A percentile compares a stretch with the other conserved stretches of the same genome.
phyloP scores from a whole-genome alignment of 2,888 invertebrate species.

The Dorcus parallelipipedus region DNA sequence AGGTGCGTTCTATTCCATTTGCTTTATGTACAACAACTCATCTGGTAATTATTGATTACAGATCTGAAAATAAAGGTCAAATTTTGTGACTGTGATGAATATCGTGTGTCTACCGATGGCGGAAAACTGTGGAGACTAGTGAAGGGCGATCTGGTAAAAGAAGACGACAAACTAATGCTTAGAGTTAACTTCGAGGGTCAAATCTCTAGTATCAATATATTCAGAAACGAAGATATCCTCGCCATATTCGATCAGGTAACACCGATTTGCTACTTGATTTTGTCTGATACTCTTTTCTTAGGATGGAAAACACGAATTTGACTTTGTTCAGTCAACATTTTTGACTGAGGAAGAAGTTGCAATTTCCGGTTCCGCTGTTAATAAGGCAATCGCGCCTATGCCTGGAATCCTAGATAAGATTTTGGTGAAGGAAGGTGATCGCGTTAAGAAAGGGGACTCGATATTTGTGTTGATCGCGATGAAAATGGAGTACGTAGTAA shows the following conservation, averaged over 20 bases:
- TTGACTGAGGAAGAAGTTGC: conserved; percentile 46
- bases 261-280: conserved; percentile 8
- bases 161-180: conserved; percentile 47
- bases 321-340: conserved; percentile 61
- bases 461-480: conserved; percentile 95
- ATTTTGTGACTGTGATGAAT: conserved; percentile 50
- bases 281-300: conserved; percentile 39
- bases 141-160: conserved; percentile 47
- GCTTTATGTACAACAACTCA: neutral
- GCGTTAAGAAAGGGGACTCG: conserved; percentile 82
- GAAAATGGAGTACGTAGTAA: conserved; percentile 99
- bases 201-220: conserved; percentile 55
- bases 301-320: conserved; percentile 67
- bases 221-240: conserved; percentile 56
- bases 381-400: conserved; percentile 81
- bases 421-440: conserved; percentile 75
- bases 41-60: conserved; percentile 37
- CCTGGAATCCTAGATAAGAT: conserved; percentile 94
- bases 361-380: conserved; percentile 34
- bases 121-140: conserved; percentile 57
- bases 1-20: conserved; percentile 45
- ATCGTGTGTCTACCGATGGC: conserved; percentile 50
- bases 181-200: conserved; percentile 55
- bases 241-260: conserved; percentile 63
- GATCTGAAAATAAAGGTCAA: conserved; percentile 57